These are phyloP conservation scores for Lathamus discolor DNA, from an alignment of 2,113 vertebrate species.

Conservation along the genomic window DNA sequence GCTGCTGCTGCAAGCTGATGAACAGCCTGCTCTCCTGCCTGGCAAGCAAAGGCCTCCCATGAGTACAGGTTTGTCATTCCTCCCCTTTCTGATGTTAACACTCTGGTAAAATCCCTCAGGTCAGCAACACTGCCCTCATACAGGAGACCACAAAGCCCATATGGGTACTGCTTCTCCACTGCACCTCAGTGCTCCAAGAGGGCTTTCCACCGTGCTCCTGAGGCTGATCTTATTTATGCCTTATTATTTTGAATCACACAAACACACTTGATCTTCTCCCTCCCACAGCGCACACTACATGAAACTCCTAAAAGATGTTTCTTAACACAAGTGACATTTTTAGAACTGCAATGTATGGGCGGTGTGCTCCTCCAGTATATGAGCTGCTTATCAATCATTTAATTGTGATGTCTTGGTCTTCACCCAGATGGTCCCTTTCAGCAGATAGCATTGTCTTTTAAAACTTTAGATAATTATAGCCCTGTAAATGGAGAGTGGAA, in stretches of 20 bases:
- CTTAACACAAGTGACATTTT: constrained; percentile 53
- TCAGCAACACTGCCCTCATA: neutral
- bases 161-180: neutral
- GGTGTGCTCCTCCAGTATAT: constrained; percentile 17
- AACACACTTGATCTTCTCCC: constrained; percentile 42
- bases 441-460: constrained; percentile 76
- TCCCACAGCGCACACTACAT: neutral
- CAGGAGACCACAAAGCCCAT: neutral
- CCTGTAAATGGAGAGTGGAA: constrained; percentile 70
- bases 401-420: constrained; percentile 64
- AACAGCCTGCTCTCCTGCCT: neutral
- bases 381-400: constrained; percentile 58
- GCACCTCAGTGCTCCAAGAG: neutral
- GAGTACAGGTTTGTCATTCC: neutral
- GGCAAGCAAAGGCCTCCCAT: neutral
- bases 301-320: constrained; percentile 56
- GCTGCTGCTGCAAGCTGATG: neutral
- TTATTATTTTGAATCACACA: neutral
- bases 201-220: neutral
- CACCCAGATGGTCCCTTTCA: constrained; percentile 80
- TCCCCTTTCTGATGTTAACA: neutral
- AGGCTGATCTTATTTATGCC: neutral
- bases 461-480: constrained; percentile 81
- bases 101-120: neutral
- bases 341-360: constrained; percentile 37